Evolutionary conservation across 2,888 invertebrate genomes (phyloP).

Genomic region (Myathropa florea): DNA sequence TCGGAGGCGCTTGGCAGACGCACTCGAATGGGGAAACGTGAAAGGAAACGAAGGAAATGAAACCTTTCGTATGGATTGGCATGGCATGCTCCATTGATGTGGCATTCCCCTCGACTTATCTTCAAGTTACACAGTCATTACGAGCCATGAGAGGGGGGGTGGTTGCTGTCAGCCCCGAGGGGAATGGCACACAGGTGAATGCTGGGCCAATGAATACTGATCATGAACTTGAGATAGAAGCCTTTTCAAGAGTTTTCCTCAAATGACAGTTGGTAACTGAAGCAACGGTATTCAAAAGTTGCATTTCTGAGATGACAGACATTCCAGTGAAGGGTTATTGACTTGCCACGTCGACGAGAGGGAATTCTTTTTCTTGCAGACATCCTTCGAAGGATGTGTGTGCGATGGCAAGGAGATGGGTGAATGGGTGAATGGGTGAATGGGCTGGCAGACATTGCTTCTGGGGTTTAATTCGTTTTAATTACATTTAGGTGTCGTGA

Average conservation of each 20-base stretch:
- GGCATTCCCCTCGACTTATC: conserved; percentile 27
- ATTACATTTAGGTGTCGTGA: background rate
- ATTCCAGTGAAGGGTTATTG: conserved; percentile 47
- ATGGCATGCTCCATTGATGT: conserved; percentile 48
- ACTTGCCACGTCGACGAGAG: conserved; percentile 7
- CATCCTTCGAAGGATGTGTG: background rate
- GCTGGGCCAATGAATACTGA: conserved; percentile 12
- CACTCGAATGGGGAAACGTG: background rate
- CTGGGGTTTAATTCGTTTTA: background rate
- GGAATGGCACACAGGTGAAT: background rate
- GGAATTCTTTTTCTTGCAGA: background rate
- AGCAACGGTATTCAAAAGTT: conserved; percentile 10
- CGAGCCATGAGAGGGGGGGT: background rate
- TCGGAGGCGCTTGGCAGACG: background rate
- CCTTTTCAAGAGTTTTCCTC: conserved; percentile 14
- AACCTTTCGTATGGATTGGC: conserved; percentile 42
- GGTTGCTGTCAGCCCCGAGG: background rate
- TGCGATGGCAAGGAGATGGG: background rate
- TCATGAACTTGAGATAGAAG: conserved; percentile 64
- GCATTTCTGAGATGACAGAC: conserved; percentile 36
- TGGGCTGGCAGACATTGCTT: background rate
- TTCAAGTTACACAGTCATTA: conserved; percentile 24
- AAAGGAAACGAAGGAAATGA: conserved; percentile 37
- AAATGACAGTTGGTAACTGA: background rate
- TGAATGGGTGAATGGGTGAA: background rate